Conservation (phyloP, 2,888 invertebrate genomes). For the Andrena flavipes region DNA sequence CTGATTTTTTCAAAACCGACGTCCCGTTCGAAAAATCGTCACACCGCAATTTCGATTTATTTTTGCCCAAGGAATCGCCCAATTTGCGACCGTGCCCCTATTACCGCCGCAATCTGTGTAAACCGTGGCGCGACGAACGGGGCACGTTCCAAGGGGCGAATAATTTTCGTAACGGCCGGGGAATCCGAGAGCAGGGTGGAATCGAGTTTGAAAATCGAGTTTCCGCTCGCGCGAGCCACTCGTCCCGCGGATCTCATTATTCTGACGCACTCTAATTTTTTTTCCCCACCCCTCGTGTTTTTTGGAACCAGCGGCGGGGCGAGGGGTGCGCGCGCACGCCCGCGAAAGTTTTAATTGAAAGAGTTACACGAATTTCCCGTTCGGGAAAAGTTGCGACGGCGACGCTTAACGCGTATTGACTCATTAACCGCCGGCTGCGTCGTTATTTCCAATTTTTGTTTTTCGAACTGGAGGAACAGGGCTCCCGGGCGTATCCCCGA, state of each 20-base stretch:
- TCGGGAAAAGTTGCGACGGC: conserved; percentile 46
- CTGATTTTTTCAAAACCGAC: not conserved
- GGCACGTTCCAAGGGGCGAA: not conserved
- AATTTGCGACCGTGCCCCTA: not conserved
- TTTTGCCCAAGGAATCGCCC: not conserved
- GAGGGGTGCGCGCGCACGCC: conserved; percentile 50
- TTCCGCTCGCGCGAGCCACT: conserved; percentile 45
- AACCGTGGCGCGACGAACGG: conserved; percentile 19
- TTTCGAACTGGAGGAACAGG: not conserved
- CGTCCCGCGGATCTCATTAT: conserved; percentile 68
- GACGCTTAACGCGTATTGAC: conserved; percentile 56
- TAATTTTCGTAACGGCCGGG: conserved; percentile 17
- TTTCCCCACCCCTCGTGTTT: conserved; percentile 23
- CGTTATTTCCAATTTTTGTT: conserved; percentile 51
- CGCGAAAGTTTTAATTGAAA: conserved; percentile 74
- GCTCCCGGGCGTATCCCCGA: not conserved
- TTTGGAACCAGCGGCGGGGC: conserved; percentile 28
- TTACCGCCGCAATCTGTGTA: not conserved
- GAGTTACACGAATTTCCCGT: conserved; percentile 67
- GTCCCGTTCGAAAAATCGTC: not conserved
- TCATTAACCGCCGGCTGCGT: conserved; percentile 53
- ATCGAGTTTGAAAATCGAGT: conserved; percentile 35
- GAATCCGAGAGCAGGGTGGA: not conserved
- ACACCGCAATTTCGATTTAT: not conserved
- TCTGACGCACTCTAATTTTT: conserved; percentile 59